Evolutionary conservation across 1,140 invertebrate species (phyloP).

Genomic region (Drosophila orosa): DNA sequence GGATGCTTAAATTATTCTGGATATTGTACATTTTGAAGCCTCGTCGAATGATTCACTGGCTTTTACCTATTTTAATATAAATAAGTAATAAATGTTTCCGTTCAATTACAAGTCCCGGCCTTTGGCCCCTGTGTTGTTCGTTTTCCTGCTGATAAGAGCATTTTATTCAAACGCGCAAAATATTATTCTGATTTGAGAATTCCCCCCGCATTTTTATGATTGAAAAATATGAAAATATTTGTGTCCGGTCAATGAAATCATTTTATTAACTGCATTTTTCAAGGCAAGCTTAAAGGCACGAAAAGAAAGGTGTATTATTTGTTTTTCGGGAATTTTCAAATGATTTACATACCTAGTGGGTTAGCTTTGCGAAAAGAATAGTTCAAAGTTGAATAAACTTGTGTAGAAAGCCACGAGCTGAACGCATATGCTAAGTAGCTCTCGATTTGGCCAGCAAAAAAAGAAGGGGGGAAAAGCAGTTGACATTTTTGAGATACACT

Average conservation of each 20-base stretch:
- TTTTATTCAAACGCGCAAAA: conserved; percentile 27
- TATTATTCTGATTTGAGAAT: conserved; percentile 39
- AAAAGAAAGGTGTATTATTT: conserved; percentile 21
- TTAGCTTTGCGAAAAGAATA: conserved; percentile 20
- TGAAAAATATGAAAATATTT: conserved; percentile 49
- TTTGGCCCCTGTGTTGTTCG: conserved; percentile 7
- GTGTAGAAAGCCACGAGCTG: conserved; percentile 34
- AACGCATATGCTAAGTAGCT: conserved; percentile 32
- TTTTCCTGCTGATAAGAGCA: conserved; percentile 35
- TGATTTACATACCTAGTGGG: conserved; percentile 27
- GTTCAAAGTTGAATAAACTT: conserved; percentile 65
- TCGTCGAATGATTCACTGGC: neutral
- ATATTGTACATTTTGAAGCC: neutral
- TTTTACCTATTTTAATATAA: neutral
- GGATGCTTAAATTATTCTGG: neutral
- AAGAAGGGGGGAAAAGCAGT: neutral
- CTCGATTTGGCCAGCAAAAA: neutral
- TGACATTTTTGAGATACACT: conserved; percentile 14
- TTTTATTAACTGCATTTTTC: conserved; percentile 36
- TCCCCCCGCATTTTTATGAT: conserved; percentile 13
- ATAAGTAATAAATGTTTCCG: conserved; percentile 14
- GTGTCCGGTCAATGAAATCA: conserved; percentile 39
- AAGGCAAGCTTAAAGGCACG: conserved; percentile 1
- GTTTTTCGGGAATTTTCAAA: conserved; percentile 37
- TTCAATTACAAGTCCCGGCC: conserved; percentile 19